phyloP scores from a whole-genome alignment of 2,113 vertebrate genomes.

The Chauna torquata region DNA sequence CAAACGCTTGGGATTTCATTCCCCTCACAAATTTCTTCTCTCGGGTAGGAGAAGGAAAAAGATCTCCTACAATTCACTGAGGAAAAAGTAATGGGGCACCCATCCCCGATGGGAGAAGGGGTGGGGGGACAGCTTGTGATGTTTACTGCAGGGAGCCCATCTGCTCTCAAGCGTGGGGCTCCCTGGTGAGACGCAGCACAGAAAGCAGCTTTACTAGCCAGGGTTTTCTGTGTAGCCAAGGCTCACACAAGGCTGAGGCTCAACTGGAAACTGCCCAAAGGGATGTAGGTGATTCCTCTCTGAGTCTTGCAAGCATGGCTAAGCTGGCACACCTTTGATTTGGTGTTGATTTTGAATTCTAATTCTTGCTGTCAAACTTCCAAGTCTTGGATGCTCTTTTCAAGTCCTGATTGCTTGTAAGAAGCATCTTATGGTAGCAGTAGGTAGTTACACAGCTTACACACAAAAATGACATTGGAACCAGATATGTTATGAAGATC shows the following conservation, averaged over 20 bases:
- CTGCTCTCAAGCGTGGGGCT: neutral
- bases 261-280: rapidly evolving
- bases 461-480: neutral
- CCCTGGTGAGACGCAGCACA: neutral
- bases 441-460: neutral
- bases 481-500: neutral
- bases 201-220: neutral
- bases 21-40: neutral
- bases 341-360: neutral
- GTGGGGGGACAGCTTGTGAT: neutral
- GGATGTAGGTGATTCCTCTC: neutral
- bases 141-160: neutral
- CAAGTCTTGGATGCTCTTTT: neutral
- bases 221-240: neutral
- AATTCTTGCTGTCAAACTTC: neutral
- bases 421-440: neutral
- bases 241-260: neutral
- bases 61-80: neutral
- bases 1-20: neutral
- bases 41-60: neutral
- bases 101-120: neutral
- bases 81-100: rapidly evolving
- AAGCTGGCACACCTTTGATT: neutral
- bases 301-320: rapidly evolving
- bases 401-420: neutral